Conservation (phyloP, 1,140 invertebrate genomes). For the Psix sp. region DNA sequence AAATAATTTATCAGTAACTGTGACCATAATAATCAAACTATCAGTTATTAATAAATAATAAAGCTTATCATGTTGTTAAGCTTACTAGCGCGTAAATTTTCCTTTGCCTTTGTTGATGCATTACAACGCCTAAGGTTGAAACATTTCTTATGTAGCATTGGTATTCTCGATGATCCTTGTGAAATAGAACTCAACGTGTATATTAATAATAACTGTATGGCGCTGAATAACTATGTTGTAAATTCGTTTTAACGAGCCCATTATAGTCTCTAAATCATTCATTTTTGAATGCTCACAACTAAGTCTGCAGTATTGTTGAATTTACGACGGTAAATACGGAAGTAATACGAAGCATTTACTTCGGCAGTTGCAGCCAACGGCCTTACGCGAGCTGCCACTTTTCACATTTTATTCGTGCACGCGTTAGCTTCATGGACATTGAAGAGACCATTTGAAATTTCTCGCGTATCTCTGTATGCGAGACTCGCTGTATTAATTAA, state of each 20-base stretch:
- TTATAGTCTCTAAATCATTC: conserved; percentile 45
- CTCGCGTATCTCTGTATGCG: conserved; percentile 5
- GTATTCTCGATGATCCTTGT: too few species aligned
- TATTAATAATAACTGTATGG: too few species aligned
- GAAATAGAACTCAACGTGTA: too few species aligned
- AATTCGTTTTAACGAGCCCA: conserved; percentile 57
- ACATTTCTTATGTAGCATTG: too few species aligned
- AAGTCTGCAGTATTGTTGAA: conserved; percentile 33
- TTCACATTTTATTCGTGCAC: conserved; percentile 49
- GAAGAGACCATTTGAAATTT: conserved; percentile 34
- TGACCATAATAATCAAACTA: too few species aligned
- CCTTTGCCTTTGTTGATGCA: too few species aligned
- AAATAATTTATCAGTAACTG: too few species aligned
- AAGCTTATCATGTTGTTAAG: too few species aligned
- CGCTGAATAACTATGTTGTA: conserved; percentile 50
- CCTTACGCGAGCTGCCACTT: conserved; percentile 33
- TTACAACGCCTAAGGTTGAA: too few species aligned
- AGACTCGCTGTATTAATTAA: conserved; percentile 13
- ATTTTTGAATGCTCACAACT: conserved; percentile 32
- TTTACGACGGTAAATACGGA: conserved; percentile 57
- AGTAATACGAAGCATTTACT: conserved; percentile 54
- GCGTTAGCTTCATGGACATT: conserved; percentile 29
- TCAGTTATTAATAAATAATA: too few species aligned
- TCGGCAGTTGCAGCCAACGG: conserved; percentile 28
- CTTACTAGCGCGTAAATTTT: too few species aligned